Base-by-base conservation (phyloP, 2,888 invertebrate species). In the Sicus ferrugineus region DNA sequence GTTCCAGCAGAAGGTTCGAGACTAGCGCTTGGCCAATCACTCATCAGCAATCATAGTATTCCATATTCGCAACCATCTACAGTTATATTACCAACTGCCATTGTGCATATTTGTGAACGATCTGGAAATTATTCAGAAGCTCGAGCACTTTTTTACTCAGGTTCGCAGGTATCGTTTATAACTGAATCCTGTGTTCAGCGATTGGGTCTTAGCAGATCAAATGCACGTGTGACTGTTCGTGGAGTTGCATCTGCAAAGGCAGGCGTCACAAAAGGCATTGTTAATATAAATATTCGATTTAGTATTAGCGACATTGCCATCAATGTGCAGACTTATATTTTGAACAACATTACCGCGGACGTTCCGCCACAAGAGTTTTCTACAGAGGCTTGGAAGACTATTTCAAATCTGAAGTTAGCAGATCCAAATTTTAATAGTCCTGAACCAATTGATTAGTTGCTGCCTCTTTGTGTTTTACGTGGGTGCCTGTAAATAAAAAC, bases 161-260 rank as follows among this genome's bases (percentile, higher is more conserved):
- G 67, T 16, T 67, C 67, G n/a, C 58, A 67, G 48, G 58, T 67
- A 30, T 67, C 67, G 11, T 67, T 67, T 26, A 67, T 67, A 48
- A 67, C 67, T 6, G 61, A 67, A 23, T 21, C 50, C 19, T 67
- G 59, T 48, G 67, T 23, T 19, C 67, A 67, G 42, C 48, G 34
- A 30, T 21, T 67, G 7, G 59, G 67, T 42, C n/a, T 50, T 19
- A 21, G 28, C 7, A 42, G 59, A 16, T 48, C 42, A 16, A 59
- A 67, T 28, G 67, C 59, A 23, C 42, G 67, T 5, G 28, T 67
- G n/a, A n/a, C n/a, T n/a, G n/a, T n/a, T n/a, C n/a, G n/a, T n/a
- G n/a, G n/a, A n/a, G n/a, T n/a, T n/a, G n/a, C n/a, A n/a, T n/a
- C n/a, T n/a, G n/a, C n/a, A n/a, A n/a, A n/a, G n/a, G n/a, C n/a